Evolutionary conservation across 2,797 vertebrate genomes (phyloP), one percentile per base, ranked within the genome.

Genomic region (Danio tinwini): DNA sequence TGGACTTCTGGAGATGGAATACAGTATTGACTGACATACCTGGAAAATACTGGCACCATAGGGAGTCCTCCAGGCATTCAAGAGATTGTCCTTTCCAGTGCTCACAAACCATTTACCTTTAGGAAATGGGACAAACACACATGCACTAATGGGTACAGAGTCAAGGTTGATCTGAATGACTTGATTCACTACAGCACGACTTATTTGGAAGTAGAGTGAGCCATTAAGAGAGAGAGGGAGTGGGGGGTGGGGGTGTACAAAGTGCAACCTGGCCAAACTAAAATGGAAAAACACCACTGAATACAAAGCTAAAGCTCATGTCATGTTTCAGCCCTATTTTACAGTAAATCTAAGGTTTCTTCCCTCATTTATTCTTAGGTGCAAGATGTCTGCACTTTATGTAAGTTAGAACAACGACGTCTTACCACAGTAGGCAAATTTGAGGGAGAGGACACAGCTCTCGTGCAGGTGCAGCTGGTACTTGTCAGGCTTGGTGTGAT

Each of bases 381-480:
- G 52, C 70, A 56, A 58, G 49, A 56, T 11, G 14, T 19, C 6
- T 12, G 11, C 6, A 14, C 52, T 61, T 55, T 19, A 39, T n/a
- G 12, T 3, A 4, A n/a, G 47, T 13, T 40, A 0, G 7, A 67
- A 11, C 40, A 75, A 7, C 73, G 47, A 59, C 45, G 19, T 82
- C 95, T 94, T 81, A 98, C 97, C 97, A 4, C 97, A 98, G 90
- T 96, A 98, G 88, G 97, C 97, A 0, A 98, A 98, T 87, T 98
- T 98, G 84, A 98, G 96, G 4, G 97, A 98, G 3, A 98, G 97
- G 81, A 98, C 97, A 0, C 97, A 98, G 94, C 97, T 98, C 91
- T 98, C 97, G 0, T 98, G 97, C 79, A 98, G 94, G 90, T 98
- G 97, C 77, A 98, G 95, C 93, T 98, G 97, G 89, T 98, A 98